Base-by-base conservation (phyloP, 2,888 invertebrate species). In the Sturmia bella region DNA sequence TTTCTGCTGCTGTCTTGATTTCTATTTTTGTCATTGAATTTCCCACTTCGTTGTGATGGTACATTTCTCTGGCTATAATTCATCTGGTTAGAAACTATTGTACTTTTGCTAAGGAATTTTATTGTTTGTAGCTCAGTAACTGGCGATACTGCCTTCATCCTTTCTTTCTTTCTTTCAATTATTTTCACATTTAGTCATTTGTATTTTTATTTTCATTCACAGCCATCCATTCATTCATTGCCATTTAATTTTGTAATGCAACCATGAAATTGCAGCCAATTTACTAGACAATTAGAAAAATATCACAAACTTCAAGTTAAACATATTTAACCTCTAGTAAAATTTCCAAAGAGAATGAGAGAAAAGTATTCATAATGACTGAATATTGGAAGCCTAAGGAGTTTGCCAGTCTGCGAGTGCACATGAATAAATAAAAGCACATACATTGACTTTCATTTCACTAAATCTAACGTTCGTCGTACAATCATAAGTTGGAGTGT, bases 261-360 rank as follows among this genome's bases (percentile, higher is more conserved):
- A 50, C 72, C 72, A 76, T 66, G 52, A 81, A 76, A 81, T 76
- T 76, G 68, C 43, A 68, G 37, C 48, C 68, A 76, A 80, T 76
- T 80, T 75, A 56, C 66, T 41, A 75, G 69, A 70, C 75, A 74
- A 80, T 75, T 72, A 75, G 39, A 72, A 75, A 57, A 64, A 43
- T 63, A 73, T 68, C 32, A 74, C 39, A 50, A 32, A 61, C 17
- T 76, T 52, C n/a, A 43, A 17, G 24, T 17, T n/a, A 66, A 50
- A 21, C 12, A 32, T 66, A 32, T 66, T 56, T 32, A 52, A 57
- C 56, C 19, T 12, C 19, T 27, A 3, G 27, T 27, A 27, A 6
- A 27, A 27, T 3, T 27, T 27, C n/a, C n/a, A n/a, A 21, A 5
- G 1, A 9, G 21, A n/a, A 37, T 4, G 27, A 27, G 5, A 19